Base-by-base conservation (phyloP, 2,113 vertebrate species). In the cat (Felis catus) region DNA sequence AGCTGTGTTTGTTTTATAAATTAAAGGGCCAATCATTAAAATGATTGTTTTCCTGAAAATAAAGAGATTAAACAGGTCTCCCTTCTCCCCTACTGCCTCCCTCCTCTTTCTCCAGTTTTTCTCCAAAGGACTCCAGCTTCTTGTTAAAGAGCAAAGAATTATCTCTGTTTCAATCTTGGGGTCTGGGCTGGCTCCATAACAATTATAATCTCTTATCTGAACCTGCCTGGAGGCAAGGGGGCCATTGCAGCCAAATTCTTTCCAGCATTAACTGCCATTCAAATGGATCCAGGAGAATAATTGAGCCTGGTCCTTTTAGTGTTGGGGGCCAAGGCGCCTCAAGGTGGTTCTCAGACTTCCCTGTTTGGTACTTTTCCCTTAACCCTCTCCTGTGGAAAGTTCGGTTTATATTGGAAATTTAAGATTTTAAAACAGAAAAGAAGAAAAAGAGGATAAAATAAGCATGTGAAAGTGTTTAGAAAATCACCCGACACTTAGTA, bases 1-100 rank as follows among this genome's bases (percentile, higher is more conserved):
- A 99, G 98, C 98, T 99, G 98, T 98, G 97, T 98, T 99, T 99
- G 97, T 98, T 97, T 98, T 98, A 95, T 86, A 98, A 98, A 97
- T 98, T 98, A 98, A 98, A 98, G 92, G 81, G 89, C n/a, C 71
- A 98, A 98, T 98, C 97, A 97, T 98, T 98, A 97, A 98, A 99
- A 98, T 96, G 1, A 98, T 97, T 98, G 98, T 98, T 98, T 98
- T 98, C 94, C 93, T 97, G 95, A 95, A 98, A 98, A 99, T 98
- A 98, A 98, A 95, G 98, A 97, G 89, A 97, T 98, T 95, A 96
- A 96, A 94, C 88, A 73, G 90, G 66, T 98, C 93, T 96, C 71
- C 51, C n/a, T 94, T 88, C 92, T 95, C 66, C 83, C 82, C 95
- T 92, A 87, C 95, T 80, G 92, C 55, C 92, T 98, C 70, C 81